Percentiles rank a stretch among this genome's conserved stretches.
These are phyloP conservation scores for Rhyacichthys aspro DNA, from an alignment of 2,797 vertebrate species.

Conservation along the genomic window DNA sequence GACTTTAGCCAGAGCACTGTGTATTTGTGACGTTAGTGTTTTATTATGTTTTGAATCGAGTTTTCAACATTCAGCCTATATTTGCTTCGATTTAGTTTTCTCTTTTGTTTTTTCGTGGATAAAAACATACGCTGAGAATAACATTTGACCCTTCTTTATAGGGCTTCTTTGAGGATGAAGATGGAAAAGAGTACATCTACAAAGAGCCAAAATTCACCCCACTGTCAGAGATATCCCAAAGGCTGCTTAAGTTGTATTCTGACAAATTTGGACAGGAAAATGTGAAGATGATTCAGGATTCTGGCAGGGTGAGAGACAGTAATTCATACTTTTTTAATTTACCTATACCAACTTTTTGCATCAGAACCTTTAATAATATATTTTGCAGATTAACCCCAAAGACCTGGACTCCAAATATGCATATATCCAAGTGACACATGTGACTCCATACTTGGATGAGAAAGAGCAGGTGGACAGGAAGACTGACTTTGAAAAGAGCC, in stretches of 20 bases:
- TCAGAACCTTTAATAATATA: neutral
- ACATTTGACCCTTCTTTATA: slow-evolving; percentile 29
- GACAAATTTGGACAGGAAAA: slow-evolving; percentile 98
- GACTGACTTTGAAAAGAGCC: slow-evolving; percentile 95
- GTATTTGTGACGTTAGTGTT: slow-evolving; percentile 25
- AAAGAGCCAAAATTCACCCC: slow-evolving; percentile 98
- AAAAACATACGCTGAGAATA: neutral
- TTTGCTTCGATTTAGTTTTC: slow-evolving; percentile 32
- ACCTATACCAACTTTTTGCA: too few relatives aligned
- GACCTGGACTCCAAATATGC: slow-evolving; percentile 96
- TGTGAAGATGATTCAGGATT: slow-evolving; percentile 99
- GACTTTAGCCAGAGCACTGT: slow-evolving; percentile 27
- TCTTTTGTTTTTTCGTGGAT: neutral
- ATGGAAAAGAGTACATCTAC: slow-evolving; percentile 98
- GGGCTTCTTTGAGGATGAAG: slow-evolving; percentile 99
- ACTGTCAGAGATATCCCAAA: slow-evolving; percentile 95
- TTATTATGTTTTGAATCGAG: neutral
- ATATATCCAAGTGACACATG: slow-evolving; percentile 98
- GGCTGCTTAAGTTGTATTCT: slow-evolving; percentile 95
- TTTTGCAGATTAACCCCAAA: slow-evolving; percentile 91
- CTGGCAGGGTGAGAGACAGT: slow-evolving; percentile 85
- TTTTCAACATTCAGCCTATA: neutral
- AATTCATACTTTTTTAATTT: neutral
- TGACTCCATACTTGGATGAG: slow-evolving; percentile 91
- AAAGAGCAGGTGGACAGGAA: slow-evolving; percentile 94